phyloP scores from a whole-genome alignment of 1,140 invertebrate genomes.

The Saccostrea echinata region DNA sequence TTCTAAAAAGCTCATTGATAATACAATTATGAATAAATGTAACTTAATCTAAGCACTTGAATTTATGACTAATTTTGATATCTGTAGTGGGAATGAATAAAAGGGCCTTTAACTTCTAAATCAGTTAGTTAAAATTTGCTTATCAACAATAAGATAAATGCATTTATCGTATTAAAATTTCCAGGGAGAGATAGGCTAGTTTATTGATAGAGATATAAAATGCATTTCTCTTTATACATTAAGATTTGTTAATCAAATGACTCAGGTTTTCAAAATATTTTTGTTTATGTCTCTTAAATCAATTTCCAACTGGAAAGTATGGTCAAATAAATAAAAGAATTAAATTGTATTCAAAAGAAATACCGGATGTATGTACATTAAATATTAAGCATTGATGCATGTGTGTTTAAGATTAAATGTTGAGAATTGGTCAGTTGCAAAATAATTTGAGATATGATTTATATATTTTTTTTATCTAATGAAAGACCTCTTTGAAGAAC shows the following conservation, averaged over 20 bases:
- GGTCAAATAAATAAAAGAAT: background rate
- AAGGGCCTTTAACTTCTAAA: constrained; percentile 36
- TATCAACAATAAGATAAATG: constrained; percentile 35
- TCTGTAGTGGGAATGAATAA: constrained; percentile 24
- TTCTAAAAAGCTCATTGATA: constrained; percentile 36
- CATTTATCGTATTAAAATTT: constrained; percentile 34
- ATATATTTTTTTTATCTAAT: background rate
- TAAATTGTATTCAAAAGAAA: constrained; percentile 10
- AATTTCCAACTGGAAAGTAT: background rate
- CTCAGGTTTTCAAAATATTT: constrained; percentile 16
- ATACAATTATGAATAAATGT: constrained; percentile 18
- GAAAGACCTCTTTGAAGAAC: background rate
- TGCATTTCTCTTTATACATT: constrained; percentile 38
- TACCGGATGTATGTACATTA: constrained; percentile 12
- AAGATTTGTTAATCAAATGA: constrained; percentile 35
- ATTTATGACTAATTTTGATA: constrained; percentile 39
- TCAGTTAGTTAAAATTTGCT: constrained; percentile 19
- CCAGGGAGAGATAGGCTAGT: constrained; percentile 15
- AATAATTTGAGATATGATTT: background rate
- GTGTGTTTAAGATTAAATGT: background rate
- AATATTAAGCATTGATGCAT: too few species aligned
- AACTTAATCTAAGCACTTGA: constrained; percentile 27
- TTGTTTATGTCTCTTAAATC: constrained; percentile 35
- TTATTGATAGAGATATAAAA: constrained; percentile 38
- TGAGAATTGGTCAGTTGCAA: too few species aligned